Percentiles rank a stretch among this genome's conserved stretches.
These are phyloP conservation scores for Ciona savignyi DNA, from an alignment of 23 tunicate genomes.

Conservation along the genomic window DNA sequence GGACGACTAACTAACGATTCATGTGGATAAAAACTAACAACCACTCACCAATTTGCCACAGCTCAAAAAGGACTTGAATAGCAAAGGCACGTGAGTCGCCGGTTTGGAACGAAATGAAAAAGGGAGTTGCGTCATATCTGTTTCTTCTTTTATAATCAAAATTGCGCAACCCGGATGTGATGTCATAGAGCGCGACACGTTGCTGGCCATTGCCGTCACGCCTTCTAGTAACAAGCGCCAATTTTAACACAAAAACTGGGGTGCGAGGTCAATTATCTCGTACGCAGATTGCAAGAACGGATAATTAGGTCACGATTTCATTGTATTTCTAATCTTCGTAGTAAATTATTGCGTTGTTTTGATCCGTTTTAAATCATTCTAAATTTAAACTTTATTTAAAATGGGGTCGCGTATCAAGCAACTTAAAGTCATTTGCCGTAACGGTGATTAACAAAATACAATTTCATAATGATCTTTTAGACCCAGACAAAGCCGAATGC, in stretches of 20 bases:
- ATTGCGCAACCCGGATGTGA: conserved; percentile 26
- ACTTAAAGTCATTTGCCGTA: no score
- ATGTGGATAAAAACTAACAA: neutral
- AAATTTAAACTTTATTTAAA: no score
- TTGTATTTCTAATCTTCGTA: no score
- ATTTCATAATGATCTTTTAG: no score
- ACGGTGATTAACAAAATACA: no score
- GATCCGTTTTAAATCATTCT: no score
- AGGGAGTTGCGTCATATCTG: neutral
- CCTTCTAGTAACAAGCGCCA: neutral
- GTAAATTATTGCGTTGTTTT: no score
- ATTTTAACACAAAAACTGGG: neutral
- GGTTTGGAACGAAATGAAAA: neutral
- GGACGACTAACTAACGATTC: no score
- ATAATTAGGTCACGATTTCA: neutral
- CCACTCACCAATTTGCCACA: conserved; percentile 12
- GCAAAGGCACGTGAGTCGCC: conserved; percentile 8
- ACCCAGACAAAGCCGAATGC: no score
- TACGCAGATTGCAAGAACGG: neutral
- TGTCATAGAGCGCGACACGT: conserved; percentile 18
- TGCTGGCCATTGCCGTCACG: conserved; percentile 2
- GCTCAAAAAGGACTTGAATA: neutral
- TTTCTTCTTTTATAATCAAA: neutral
- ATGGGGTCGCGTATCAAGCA: no score
- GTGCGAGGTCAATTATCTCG: neutral